phyloP scores from a whole-genome alignment of 2,888 invertebrate species.

The Monopis laevigella region DNA sequence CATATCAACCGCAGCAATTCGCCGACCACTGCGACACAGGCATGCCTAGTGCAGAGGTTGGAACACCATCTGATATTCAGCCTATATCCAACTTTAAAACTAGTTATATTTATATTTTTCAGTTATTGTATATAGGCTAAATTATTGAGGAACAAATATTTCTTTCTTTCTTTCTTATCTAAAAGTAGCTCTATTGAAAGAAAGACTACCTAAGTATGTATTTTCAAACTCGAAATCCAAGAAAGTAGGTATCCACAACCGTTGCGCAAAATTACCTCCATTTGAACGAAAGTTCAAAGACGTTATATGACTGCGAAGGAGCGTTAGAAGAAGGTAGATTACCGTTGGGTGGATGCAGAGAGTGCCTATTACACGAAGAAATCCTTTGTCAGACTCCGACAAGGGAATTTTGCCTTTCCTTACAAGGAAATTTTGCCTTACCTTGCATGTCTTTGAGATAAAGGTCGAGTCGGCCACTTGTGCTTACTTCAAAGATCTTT shows the following conservation, averaged over 20 bases:
- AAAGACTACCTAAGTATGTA: too few species aligned
- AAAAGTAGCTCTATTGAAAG: too few species aligned
- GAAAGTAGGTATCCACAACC: not conserved
- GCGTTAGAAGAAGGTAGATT: slow-evolving; percentile 8
- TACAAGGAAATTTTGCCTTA: not conserved
- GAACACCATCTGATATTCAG: too few species aligned
- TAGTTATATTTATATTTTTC: too few species aligned
- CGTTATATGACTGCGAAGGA: not conserved
- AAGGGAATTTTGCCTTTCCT: not conserved
- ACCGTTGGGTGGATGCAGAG: not conserved
- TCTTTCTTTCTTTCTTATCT: too few species aligned
- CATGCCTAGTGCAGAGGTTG: too few species aligned
- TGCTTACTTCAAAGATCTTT: slow-evolving; percentile 2
- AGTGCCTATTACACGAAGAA: slow-evolving; percentile 7
- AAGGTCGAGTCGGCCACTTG: not conserved
- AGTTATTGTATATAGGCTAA: too few species aligned
- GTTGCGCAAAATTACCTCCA: slow-evolving; percentile 45
- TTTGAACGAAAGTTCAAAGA: slow-evolving; percentile 23
- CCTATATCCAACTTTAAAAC: too few species aligned
- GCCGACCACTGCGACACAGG: too few species aligned
- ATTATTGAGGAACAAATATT: too few species aligned
- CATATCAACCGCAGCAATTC: too few species aligned
- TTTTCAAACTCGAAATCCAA: not conserved
- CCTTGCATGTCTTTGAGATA: slow-evolving; percentile 12
- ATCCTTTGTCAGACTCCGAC: slow-evolving; percentile 2